A percentile compares a stretch with the other conserved stretches of the same genome.
Evolutionary conservation across 30 jellyfish, hydroid and myxozoan genomes (phyloP).

Genomic region (Catostylus mosaicus): DNA sequence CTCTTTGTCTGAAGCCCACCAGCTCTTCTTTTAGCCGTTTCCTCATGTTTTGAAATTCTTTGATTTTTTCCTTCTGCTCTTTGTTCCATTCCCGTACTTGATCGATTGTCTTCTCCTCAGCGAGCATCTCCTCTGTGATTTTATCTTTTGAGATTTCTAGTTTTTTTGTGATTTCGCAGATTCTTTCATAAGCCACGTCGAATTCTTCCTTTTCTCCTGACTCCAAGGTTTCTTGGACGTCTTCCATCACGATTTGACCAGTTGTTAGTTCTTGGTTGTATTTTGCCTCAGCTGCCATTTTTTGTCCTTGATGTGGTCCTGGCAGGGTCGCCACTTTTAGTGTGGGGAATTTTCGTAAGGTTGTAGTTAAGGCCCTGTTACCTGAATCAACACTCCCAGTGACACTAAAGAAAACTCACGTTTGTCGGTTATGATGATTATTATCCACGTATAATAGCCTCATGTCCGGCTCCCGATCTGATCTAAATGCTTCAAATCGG

Average conservation of each 20-base stretch:
- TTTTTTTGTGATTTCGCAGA: slow-evolving; percentile 28
- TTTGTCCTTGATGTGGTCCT: slow-evolving; percentile 45
- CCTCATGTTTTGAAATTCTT: slow-evolving; percentile 28
- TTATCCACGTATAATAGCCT: no score
- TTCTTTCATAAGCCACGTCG: slow-evolving; percentile 48
- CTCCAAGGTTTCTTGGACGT: slow-evolving; percentile 43
- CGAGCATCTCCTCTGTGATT: slow-evolving; percentile 29
- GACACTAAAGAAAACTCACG: slow-evolving; percentile 53
- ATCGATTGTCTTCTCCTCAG: slow-evolving; percentile 44
- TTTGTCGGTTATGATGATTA: slow-evolving; percentile 24
- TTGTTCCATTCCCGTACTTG: slow-evolving; percentile 54
- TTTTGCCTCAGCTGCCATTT: slow-evolving; percentile 37
- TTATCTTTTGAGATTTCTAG: slow-evolving; percentile 34
- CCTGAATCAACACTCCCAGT: slow-evolving; percentile 40
- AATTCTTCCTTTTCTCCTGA: slow-evolving; percentile 42
- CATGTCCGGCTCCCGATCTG: no score
- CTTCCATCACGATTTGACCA: slow-evolving; percentile 40
- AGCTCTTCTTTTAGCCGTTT: slow-evolving; percentile 48
- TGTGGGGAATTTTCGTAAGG: slow-evolving; percentile 34
- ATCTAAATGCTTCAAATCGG: slow-evolving; percentile 52
- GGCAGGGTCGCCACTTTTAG: slow-evolving; percentile 54
- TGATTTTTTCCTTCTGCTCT: slow-evolving; percentile 47
- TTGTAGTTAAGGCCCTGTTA: slow-evolving; percentile 16
- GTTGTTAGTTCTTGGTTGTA: slow-evolving; percentile 44
- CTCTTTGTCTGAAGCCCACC: no score